Conservation (phyloP, 2,797 vertebrate genomes). For the Gouania willdenowi region DNA sequence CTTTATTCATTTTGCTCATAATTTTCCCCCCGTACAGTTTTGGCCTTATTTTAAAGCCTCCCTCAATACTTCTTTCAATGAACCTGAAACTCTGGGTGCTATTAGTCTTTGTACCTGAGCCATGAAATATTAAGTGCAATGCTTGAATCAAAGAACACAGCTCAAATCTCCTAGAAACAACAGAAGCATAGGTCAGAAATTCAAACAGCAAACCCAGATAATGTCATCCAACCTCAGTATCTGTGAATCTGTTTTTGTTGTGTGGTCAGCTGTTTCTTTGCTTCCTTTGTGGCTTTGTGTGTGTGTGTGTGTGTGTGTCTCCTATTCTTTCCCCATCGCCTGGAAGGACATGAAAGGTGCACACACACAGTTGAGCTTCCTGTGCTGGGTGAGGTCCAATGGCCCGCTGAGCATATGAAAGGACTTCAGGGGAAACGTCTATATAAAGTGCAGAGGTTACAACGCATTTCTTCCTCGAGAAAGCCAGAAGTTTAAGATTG, state of each 20-base stretch:
- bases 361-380: conserved; percentile 54
- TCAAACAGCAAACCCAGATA: conserved; percentile 23
- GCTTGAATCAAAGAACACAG: conserved; percentile 5
- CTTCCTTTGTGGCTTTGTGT: not conserved
- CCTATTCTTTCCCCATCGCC: conserved; percentile 33
- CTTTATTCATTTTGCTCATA: conserved; percentile 4
- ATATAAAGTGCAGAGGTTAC: conserved; percentile 34
- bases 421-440: conserved; percentile 33
- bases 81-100: conserved; percentile 6
- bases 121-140: not conserved
- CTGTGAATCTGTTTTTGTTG: conserved; percentile 21
- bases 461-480: conserved; percentile 35
- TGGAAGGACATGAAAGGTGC: conserved; percentile 59
- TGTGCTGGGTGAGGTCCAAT: conserved; percentile 52
- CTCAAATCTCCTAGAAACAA: conserved; percentile 16
- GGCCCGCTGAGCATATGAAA: conserved; percentile 52
- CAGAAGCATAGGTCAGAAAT: conserved; percentile 38
- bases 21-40: not conserved
- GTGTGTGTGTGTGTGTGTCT: conserved; percentile 1
- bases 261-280: not conserved
- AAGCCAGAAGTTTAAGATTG: conserved; percentile 34
- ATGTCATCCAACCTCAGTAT: conserved; percentile 35
- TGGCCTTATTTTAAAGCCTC: conserved; percentile 2
- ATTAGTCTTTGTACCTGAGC: conserved; percentile 13
- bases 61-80: conserved; percentile 7